phyloP scores from a whole-genome alignment of 2,113 vertebrate genomes.

The Hystrix cristata region DNA sequence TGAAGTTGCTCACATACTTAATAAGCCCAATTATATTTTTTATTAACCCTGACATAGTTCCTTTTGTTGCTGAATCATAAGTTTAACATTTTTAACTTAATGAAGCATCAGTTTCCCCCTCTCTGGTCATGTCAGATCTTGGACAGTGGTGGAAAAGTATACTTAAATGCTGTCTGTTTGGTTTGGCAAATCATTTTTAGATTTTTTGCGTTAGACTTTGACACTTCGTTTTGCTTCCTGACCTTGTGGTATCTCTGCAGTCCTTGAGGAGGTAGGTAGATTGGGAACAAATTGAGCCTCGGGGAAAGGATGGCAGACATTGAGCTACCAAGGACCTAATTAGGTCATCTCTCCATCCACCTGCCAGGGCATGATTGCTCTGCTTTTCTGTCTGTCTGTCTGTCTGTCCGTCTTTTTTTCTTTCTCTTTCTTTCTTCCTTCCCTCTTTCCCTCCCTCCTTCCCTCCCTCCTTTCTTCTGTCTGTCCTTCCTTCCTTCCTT shows the following conservation, averaged over 20 bases:
- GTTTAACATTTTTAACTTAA: conserved; percentile 66
- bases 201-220: conserved; percentile 14
- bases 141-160: conserved; percentile 10
- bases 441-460: not conserved
- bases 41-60: conserved; percentile 83
- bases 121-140: conserved; percentile 55
- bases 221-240: conserved; percentile 15
- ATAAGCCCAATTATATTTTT: conserved; percentile 45
- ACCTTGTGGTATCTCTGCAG: not conserved
- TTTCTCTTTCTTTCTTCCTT: too few relatives aligned
- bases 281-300: conserved; percentile 50
- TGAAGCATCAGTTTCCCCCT: conserved; percentile 20
- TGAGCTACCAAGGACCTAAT: conserved; percentile 32
- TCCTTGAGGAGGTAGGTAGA: not conserved
- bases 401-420: not conserved
- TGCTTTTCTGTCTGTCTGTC: not conserved
- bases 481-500: not conserved
- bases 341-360: conserved; percentile 27
- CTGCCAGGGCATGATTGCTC: conserved; percentile 7
- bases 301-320: not conserved
- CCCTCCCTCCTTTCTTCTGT: too few relatives aligned
- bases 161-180: not conserved
- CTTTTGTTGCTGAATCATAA: conserved; percentile 78
- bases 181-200: not conserved
- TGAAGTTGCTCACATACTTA: conserved; percentile 77